Evolutionary conservation across 2,113 vertebrate genomes (phyloP), one percentile per base, ranked within the genome.

Genomic region (Colistium nudipinnis): DNA sequence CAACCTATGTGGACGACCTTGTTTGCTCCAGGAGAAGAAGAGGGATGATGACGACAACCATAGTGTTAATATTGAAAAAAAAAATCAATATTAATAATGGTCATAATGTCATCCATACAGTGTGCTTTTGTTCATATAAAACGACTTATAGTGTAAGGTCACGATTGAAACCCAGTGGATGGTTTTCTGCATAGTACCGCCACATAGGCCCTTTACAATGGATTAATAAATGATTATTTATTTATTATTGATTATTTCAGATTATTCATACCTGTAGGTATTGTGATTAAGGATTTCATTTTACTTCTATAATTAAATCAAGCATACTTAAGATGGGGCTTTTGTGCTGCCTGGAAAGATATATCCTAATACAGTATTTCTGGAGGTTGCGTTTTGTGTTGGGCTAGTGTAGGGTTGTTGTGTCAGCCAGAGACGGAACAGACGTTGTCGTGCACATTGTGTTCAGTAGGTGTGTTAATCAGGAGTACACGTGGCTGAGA

Each of bases 381-480:
- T 17, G 33, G 20, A 47, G 38, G 53, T 62, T 2, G 0, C 45
- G n/a, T 39, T 25, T 65, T n/a, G n/a, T n/a, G n/a, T n/a, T n/a
- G n/a, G n/a, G n/a, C n/a, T n/a, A n/a, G n/a, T n/a, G n/a, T 19
- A 30, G 51, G 38, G n/a, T n/a, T 67, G 35, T 57, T 0, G 22
- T 66, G 30, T n/a, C 49, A 60, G 74, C 36, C 44, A 38, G 65
- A 70, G 53, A 84, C 14, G 36, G 51, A 87, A 81, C 88, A 91
- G 87, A 82, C 86, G 80, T 78, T 83, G 81, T 80, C 73, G 78
- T 86, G 76, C 77, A 80, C 76, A 62, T 76, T 83, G 76, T 81
- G 83, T 82, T 80, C 78, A 80, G 81, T 80, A 76, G 86, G 87
- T 88, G 76, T 74, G 78, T 62, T 90, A 90, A 92, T 93, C 87